Base-by-base conservation (phyloP, 2,113 vertebrate genomes). In the Anoplopoma fimbria region DNA sequence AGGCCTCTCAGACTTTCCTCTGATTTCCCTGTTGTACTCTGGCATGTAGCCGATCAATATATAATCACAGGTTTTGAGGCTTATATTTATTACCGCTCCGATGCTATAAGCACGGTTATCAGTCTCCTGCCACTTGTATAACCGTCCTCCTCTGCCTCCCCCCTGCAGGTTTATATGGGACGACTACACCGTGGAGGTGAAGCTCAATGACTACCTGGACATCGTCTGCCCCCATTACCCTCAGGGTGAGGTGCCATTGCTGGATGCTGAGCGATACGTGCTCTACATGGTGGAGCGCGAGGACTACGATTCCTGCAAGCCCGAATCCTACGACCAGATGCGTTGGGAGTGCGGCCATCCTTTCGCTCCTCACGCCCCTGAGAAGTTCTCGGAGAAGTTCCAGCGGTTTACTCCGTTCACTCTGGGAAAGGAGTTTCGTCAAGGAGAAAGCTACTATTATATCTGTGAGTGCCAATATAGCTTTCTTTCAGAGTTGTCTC, bases 221-320 rank as follows among this genome's bases (percentile, higher is more conserved):
- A 98, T 99, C 23, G 95, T 99, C 88, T 99, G 98, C 87, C 98
- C 98, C 0, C 97, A 99, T 78, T 99, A 99, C 0, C 97, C 97
- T 33, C 95, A 95, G 75, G 95, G 95, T 12, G 91, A 94, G 5
- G 92, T 94, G 79, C 91, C 95, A 0, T 83, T 91, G 0, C 86
- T 91, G 1, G 83, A 95, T 25, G 97, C 97, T 36, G 97, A 99
- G 88, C 95, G 95, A 2, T 99, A 99, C 71, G 97, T 97, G 0
- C 94, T 99, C 0, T 99, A 98, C 94, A 94, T 99, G 95, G 98
- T 99, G 90, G 97, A 97, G 65, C 88, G 29, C 0, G 95, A 96
- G 82, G 97, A 98, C 75, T 99, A 95, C 19, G 55, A 86, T 1
- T 53, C 90, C 31, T 99, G 98, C 94, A 95, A 96, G 2, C 96